These are phyloP conservation scores for Romanogobio albipinnatus DNA, from an alignment of 2,113 vertebrate species.

Conservation along the genomic window DNA sequence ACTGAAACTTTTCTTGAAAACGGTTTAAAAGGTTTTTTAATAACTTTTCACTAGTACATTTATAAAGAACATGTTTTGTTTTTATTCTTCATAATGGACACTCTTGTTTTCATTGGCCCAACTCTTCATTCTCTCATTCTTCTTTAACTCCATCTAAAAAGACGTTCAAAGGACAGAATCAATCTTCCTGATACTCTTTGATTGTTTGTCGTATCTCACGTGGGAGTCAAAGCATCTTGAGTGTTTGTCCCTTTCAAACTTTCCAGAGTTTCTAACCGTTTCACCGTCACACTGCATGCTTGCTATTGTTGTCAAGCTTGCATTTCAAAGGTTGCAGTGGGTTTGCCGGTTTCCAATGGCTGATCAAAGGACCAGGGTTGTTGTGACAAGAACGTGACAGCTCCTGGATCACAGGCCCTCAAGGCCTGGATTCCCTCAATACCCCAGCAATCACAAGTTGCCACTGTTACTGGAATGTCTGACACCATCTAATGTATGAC, in stretches of 20 bases:
- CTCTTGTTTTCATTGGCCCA: neutral
- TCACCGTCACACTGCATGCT: neutral
- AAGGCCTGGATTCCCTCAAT: slow-evolving; percentile 32
- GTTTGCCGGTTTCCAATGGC: slow-evolving; percentile 15
- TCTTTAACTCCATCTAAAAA: neutral
- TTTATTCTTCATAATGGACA: neutral
- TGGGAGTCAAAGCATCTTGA: neutral
- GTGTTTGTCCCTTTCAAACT: neutral
- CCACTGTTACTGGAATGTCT: slow-evolving; percentile 15
- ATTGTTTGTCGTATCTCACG: neutral
- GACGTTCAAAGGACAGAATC: neutral
- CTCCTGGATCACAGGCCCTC: slow-evolving; percentile 20
- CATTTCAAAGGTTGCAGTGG: slow-evolving; percentile 40
- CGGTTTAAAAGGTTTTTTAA: no score
- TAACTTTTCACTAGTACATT: neutral
- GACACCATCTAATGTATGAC: slow-evolving; percentile 28
- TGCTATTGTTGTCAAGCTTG: slow-evolving; percentile 21
- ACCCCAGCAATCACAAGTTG: neutral
- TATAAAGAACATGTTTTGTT: neutral
- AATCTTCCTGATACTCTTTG: neutral
- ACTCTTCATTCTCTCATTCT: neutral
- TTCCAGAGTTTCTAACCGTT: neutral
- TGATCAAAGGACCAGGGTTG: slow-evolving; percentile 43
- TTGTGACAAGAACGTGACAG: slow-evolving; percentile 24
- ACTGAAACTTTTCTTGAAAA: no score